A percentile compares a stretch with the other conserved stretches of the same genome.
phyloP scores from a whole-genome alignment of 2,797 vertebrate species.

The Clarias pachynema region DNA sequence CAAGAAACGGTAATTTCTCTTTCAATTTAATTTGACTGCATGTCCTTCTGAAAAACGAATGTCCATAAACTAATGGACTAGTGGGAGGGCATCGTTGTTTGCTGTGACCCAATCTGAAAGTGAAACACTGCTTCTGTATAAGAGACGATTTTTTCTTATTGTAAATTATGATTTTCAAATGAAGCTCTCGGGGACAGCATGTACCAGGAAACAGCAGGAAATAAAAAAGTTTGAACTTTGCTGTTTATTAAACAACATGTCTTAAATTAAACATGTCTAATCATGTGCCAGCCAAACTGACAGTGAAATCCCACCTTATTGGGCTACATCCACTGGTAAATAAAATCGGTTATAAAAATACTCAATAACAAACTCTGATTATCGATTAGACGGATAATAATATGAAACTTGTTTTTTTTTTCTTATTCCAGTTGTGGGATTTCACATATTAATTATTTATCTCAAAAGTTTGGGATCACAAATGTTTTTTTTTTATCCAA shows the following conservation, averaged over 20 bases:
- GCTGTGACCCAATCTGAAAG: background rate
- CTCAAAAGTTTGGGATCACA: too few relatives aligned
- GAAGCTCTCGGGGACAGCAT: background rate
- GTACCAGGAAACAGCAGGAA: background rate
- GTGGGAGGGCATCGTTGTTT: background rate
- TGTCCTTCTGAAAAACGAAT: background rate
- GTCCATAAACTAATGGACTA: background rate
- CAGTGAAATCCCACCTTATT: background rate
- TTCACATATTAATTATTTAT: too few relatives aligned
- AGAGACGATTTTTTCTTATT: background rate
- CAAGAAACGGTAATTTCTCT: constrained; percentile 1
- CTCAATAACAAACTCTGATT: background rate
- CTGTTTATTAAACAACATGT: background rate
- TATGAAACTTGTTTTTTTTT: too few relatives aligned
- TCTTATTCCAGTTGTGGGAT: too few relatives aligned
- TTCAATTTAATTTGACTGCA: background rate
- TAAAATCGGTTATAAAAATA: background rate
- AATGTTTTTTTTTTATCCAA: too few relatives aligned
- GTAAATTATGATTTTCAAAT: background rate
- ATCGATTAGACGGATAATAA: background rate
- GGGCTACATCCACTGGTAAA: background rate
- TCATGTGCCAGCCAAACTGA: background rate
- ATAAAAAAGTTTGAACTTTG: background rate
- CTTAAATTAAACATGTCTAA: too few relatives aligned
- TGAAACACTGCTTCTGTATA: background rate